These are phyloP conservation scores for Aldabrachelys gigantea DNA, from an alignment of 2,113 vertebrate genomes.

Conservation along the genomic window DNA sequence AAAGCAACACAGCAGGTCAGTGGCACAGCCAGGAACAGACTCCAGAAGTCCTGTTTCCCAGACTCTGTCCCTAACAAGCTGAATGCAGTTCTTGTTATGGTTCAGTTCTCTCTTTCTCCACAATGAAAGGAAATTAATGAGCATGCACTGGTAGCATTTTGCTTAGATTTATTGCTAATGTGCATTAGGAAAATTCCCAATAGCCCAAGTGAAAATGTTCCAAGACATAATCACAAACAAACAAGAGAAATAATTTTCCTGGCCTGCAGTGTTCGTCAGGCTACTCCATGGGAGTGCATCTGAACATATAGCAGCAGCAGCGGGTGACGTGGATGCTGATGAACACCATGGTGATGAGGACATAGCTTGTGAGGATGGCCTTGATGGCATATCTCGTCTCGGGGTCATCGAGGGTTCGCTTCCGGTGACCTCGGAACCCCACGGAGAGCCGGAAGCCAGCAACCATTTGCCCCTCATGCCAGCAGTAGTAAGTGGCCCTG, in stretches of 20 bases:
- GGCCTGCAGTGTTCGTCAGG: fast-evolving
- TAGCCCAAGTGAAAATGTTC: too few species aligned
- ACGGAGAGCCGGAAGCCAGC: constrained; percentile 84
- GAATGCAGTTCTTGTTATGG: fast-evolving
- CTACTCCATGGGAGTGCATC: neutral
- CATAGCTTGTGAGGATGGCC: constrained; percentile 74
- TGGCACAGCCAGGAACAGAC: neutral
- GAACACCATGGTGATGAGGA: constrained; percentile 70
- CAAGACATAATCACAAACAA: too few species aligned
- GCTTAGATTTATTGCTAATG: neutral
- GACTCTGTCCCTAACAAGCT: neutral
- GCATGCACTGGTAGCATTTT: fast-evolving
- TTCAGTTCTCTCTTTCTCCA: fast-evolving
- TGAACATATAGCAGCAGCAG: neutral
- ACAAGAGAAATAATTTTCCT: too few species aligned
- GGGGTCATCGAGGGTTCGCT: constrained; percentile 61
- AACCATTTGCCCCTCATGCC: constrained; percentile 82
- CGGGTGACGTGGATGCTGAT: constrained; percentile 22
- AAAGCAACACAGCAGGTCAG: neutral
- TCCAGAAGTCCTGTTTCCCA: fast-evolving
- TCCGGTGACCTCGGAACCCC: neutral
- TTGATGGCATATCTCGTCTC: constrained; percentile 72
- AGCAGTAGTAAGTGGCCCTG: constrained; percentile 88
- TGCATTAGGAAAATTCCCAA: neutral
- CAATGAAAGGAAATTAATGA: neutral